Percentiles rank a stretch among this genome's conserved stretches.
These are phyloP conservation scores for Gymnothorax javanicus DNA, from an alignment of 2,797 vertebrate species.

Conservation along the genomic window DNA sequence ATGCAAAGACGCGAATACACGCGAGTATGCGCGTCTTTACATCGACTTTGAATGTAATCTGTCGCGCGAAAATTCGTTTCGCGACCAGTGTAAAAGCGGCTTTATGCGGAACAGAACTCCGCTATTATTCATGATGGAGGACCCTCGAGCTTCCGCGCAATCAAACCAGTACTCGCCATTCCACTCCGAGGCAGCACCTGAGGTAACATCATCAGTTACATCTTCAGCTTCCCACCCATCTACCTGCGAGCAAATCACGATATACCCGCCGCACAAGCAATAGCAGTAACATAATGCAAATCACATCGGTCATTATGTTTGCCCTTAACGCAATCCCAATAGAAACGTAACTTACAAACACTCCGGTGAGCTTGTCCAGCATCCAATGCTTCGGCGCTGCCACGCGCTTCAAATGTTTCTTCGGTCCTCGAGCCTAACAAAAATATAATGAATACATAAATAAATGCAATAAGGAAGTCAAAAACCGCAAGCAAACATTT, in stretches of 20 bases:
- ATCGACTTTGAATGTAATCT: no score
- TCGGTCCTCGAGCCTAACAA: constrained; percentile 90
- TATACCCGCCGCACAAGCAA: not conserved
- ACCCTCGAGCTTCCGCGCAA: not conserved
- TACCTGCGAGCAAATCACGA: not conserved
- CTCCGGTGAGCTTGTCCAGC: constrained; percentile 96
- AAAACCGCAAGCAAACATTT: not conserved
- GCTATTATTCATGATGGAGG: not conserved
- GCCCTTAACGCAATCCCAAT: no score
- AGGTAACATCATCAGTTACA: not conserved
- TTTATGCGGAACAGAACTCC: no score
- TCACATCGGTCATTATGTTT: not conserved
- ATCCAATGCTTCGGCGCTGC: constrained; percentile 98
- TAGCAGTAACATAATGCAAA: not conserved
- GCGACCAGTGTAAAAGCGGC: no score
- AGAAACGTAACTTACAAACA: constrained; percentile 80
- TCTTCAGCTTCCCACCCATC: not conserved
- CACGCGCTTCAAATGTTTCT: constrained; percentile 97
- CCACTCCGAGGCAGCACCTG: not conserved
- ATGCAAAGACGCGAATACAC: no score
- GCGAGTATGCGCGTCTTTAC: no score
- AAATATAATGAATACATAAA: accelerated
- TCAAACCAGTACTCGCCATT: no score
- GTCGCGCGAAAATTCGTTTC: no score
- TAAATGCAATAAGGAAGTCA: not conserved